Percentiles rank a stretch among this genome's conserved stretches.
Evolutionary conservation across 2,888 invertebrate species (phyloP).

Genomic region (Torymus texanus): DNA sequence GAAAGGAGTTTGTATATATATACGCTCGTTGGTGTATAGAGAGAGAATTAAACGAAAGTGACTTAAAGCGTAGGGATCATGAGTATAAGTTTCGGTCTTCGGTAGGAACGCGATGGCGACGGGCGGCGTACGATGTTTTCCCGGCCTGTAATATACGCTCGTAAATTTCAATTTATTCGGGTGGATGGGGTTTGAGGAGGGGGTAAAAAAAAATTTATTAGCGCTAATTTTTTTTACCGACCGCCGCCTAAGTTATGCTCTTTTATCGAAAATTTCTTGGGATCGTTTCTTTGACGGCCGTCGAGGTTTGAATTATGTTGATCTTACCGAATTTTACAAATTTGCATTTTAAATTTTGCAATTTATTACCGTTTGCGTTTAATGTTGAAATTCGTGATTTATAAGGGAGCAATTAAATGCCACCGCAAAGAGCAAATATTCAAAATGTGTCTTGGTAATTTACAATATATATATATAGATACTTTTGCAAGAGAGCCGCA

Average conservation of each 20-base stretch:
- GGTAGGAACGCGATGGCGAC: not conserved
- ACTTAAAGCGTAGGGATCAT: not conserved
- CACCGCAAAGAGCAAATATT: too few species aligned
- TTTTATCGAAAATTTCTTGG: not conserved
- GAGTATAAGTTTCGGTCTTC: not conserved
- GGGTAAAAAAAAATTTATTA: not conserved
- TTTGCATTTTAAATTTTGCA: too few species aligned
- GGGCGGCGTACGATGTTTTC: not conserved
- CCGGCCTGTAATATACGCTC: slow-evolving; percentile 18
- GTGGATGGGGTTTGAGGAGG: too few species aligned
- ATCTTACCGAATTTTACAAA: not conserved
- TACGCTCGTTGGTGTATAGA: not conserved
- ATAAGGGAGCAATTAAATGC: too few species aligned
- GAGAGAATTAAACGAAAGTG: slow-evolving; percentile 30
- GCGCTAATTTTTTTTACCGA: too few species aligned
- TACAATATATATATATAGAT: too few species aligned
- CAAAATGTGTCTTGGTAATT: too few species aligned
- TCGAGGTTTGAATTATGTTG: not conserved
- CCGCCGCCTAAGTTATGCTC: too few species aligned
- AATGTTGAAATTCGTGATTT: too few species aligned
- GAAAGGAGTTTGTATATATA: slow-evolving; percentile 27
- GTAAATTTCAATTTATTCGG: slow-evolving; percentile 45
- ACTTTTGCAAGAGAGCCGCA: too few species aligned
- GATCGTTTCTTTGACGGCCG: not conserved
- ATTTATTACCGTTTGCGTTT: too few species aligned